A percentile compares a stretch with the other conserved stretches of the same genome.
Conservation (phyloP, 1,140 invertebrate genomes). For the Drepana arcuata region DNA sequence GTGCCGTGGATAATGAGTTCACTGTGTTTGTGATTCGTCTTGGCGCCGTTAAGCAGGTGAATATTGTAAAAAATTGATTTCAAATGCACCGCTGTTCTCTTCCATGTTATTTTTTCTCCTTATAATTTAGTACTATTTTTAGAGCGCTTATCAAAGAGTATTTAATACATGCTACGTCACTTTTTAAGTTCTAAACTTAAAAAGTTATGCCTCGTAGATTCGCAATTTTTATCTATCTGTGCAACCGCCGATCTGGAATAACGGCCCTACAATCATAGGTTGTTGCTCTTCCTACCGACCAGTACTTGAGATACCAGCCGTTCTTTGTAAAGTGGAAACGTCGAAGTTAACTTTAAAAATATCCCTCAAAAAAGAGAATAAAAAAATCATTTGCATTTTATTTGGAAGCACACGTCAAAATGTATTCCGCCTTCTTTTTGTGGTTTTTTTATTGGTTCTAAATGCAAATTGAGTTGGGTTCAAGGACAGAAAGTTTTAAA, state of each 20-base stretch:
- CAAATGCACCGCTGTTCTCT: slow-evolving; percentile 26
- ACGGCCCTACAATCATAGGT: slow-evolving; percentile 69
- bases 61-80: slow-evolving; percentile 46
- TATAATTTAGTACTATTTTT: not conserved
- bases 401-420: too few species aligned
- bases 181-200: slow-evolving; percentile 3
- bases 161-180: not conserved
- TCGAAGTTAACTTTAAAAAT: too few species aligned
- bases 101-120: not conserved
- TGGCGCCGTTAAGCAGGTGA: slow-evolving; percentile 56
- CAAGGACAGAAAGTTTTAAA: not conserved
- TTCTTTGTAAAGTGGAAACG: too few species aligned
- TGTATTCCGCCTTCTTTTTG: too few species aligned
- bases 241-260: slow-evolving; percentile 50
- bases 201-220: not conserved
- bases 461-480: not conserved
- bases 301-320: too few species aligned
- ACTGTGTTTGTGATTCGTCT: slow-evolving; percentile 53
- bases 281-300: slow-evolving; percentile 65
- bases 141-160: not conserved
- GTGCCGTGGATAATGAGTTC: slow-evolving; percentile 60
- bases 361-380: too few species aligned
- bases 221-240: slow-evolving; percentile 35
- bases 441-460: not conserved
- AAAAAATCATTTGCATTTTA: too few species aligned